Percentiles rank a stretch among this genome's conserved stretches.
Evolutionary conservation across 2,113 vertebrate genomes (phyloP).

Genomic region (Baryphthengus martii): DNA sequence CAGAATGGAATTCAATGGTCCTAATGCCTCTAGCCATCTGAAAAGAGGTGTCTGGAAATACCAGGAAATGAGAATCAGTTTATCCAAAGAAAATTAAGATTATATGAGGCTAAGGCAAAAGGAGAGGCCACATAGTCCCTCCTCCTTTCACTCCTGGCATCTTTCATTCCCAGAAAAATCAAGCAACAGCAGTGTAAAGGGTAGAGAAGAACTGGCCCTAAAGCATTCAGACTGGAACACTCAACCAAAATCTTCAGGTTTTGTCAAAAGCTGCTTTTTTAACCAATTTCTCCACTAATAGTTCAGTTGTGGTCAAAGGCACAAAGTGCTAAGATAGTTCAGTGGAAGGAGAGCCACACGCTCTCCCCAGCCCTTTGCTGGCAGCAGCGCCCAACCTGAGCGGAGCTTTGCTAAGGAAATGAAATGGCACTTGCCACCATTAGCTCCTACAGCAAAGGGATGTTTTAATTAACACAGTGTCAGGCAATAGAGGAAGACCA

Average conservation of each 20-base stretch:
- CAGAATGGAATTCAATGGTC: background rate
- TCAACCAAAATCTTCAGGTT: background rate
- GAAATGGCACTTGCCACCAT: background rate
- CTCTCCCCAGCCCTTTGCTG: background rate
- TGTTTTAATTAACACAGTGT: slow-evolving; percentile 20
- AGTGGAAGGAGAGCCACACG: accelerated
- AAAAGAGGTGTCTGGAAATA: background rate
- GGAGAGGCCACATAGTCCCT: background rate
- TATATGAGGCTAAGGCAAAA: background rate
- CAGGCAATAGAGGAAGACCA: slow-evolving; percentile 22
- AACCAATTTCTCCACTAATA: background rate
- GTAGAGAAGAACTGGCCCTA: background rate
- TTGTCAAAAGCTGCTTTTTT: background rate
- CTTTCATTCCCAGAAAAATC: background rate
- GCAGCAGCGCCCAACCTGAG: background rate
- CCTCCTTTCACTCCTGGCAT: background rate
- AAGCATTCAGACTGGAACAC: background rate
- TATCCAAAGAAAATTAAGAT: background rate
- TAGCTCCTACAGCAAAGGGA: background rate
- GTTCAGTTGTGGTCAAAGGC: accelerated
- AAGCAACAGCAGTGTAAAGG: background rate
- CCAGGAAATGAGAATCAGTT: background rate
- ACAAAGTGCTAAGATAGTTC: accelerated
- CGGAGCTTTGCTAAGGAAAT: background rate
- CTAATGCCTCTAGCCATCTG: background rate